These are phyloP conservation scores for Porites cylindrica DNA, from an alignment of 92 coral and sea anemone species.

Conservation along the genomic window DNA sequence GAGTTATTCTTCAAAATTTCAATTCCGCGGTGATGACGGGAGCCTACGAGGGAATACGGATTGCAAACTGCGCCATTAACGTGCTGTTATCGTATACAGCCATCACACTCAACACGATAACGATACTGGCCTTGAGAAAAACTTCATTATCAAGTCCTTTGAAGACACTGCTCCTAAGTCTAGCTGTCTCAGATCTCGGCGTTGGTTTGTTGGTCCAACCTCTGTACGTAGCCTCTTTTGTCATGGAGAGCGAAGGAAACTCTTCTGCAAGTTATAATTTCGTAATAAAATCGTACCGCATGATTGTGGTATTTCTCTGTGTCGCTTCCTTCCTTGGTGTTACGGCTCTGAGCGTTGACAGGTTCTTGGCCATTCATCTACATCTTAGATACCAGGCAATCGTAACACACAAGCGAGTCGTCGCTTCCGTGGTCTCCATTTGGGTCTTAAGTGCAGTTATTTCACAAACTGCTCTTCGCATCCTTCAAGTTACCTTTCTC, in stretches of 20 bases:
- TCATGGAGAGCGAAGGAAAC: neutral
- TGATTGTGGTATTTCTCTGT: neutral
- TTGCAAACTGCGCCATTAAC: neutral
- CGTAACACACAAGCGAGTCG: neutral
- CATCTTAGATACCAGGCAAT: neutral
- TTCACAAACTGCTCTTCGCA: neutral
- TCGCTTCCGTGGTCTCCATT: neutral
- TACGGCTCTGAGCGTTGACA: neutral
- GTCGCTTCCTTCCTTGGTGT: neutral
- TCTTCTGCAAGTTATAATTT: neutral
- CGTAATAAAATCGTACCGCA: neutral
- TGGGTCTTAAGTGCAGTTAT: neutral
- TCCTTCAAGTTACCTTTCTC: neutral
- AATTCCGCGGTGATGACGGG: neutral
- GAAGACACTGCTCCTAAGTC: conserved; percentile 19
- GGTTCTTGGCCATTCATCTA: neutral
- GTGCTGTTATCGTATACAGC: neutral
- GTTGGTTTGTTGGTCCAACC: conserved; percentile 13
- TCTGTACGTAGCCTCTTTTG: neutral
- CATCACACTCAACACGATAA: neutral
- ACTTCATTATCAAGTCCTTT: conserved; percentile 7
- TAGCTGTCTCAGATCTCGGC: conserved; percentile 24
- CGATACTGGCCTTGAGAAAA: neutral
- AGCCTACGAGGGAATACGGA: neutral
- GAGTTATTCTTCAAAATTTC: neutral